Percentiles rank a stretch among this genome's conserved stretches.
phyloP scores from a whole-genome alignment of 2,888 invertebrate species.

The Lasioglossum leucozonium region DNA sequence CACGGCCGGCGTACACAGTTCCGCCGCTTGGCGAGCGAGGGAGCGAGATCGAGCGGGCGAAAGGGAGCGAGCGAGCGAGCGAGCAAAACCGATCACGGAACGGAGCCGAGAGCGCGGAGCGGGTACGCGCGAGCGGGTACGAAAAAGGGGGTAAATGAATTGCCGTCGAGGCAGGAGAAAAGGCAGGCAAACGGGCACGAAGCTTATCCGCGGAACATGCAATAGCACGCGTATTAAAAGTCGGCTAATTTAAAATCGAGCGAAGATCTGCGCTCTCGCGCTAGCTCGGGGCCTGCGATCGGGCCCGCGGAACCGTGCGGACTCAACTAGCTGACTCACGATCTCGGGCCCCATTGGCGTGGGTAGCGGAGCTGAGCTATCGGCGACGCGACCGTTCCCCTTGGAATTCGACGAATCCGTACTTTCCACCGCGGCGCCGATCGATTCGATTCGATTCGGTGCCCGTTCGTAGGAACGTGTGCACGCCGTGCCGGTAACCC shows the following conservation, averaged over 20 bases:
- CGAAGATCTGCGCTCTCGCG: conserved; percentile 71
- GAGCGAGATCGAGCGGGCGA: conserved; percentile 8
- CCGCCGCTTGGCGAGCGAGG: conserved; percentile 11
- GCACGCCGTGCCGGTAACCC: conserved; percentile 5
- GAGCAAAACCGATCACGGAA: conserved; percentile 10
- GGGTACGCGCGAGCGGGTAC: conserved; percentile 25
- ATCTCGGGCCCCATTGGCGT: conserved; percentile 66
- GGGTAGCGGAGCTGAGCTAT: conserved; percentile 53
- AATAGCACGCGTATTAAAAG: conserved; percentile 79
- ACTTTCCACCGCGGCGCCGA: conserved; percentile 39
- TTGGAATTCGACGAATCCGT: conserved; percentile 57
- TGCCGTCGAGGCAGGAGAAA: conserved; percentile 66
- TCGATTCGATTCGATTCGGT: conserved; percentile 42
- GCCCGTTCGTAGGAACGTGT: conserved; percentile 36
- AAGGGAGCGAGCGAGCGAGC: not conserved
- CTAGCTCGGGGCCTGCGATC: conserved; percentile 63
- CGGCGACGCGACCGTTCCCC: conserved; percentile 49
- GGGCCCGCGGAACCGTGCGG: conserved; percentile 31
- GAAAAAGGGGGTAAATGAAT: conserved; percentile 73
- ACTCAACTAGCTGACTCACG: conserved; percentile 75
- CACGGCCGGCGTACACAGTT: conserved; percentile 25
- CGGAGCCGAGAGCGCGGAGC: conserved; percentile 32
- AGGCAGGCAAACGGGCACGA: conserved; percentile 72
- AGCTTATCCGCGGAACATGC: conserved; percentile 77
- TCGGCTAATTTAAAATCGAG: conserved; percentile 81